Evolutionary conservation across 2,888 invertebrate species (phyloP), one percentile per base, ranked within the genome.

Genomic region (Tinea semifulvella): DNA sequence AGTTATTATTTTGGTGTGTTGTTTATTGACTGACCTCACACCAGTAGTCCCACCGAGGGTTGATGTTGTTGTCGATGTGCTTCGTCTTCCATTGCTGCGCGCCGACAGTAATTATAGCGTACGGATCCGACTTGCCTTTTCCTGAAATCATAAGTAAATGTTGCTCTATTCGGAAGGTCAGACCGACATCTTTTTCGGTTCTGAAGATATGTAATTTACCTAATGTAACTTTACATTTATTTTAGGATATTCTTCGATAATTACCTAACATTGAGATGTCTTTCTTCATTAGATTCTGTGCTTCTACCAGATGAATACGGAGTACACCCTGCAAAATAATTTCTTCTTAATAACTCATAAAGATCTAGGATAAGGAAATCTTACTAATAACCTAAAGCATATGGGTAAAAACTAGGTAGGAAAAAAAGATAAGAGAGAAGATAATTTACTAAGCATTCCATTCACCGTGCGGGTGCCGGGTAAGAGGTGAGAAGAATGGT

Each of bases 121-220:
- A 99, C 2, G 99, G 98, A 84, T 99, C 98, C 0, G 97, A 97
- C 82, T 98, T 98, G 63, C 97, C 96, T 82, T 93, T 92, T 53
- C 89, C 90, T 65, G 88, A 54, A 57, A 87, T 3, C 10, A 25
- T 39, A 11, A 31, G 20, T 2, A 44, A n/a, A n/a, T n/a, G n/a
- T n/a, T n/a, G n/a, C n/a, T n/a, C n/a, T n/a, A n/a, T n/a, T n/a
- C n/a, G 13, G 20, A 42, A 22, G 11, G 5, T 8, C n/a, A 17
- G 13, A 8, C 5, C 19, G 10, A 42, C 11, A 20, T 10, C 13
- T 22, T 13, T 42, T 13, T 22, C 19, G n/a, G n/a, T n/a, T n/a
- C n/a, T n/a, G n/a, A n/a, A n/a, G n/a, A n/a, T n/a, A n/a, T n/a
- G n/a, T n/a, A n/a, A n/a, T n/a, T n/a, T n/a, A n/a, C n/a, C n/a